phyloP scores from a whole-genome alignment of 2,113 vertebrate species.

The Dromiciops gliroides region DNA sequence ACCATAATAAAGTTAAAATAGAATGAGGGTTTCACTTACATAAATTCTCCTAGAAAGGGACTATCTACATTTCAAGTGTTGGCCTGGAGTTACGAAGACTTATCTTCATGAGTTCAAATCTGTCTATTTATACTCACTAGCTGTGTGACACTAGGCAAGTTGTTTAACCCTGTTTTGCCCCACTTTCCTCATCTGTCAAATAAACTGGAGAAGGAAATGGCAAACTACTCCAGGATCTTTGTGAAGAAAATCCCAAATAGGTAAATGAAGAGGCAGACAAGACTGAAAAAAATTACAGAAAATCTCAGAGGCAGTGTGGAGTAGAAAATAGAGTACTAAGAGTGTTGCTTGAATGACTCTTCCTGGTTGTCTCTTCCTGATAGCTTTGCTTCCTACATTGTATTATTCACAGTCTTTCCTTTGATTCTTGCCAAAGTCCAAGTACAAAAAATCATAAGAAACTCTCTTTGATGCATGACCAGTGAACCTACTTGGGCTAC shows the following conservation, averaged over 20 bases:
- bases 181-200: no score
- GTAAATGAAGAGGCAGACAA: no score
- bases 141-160: no score
- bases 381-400: neutral
- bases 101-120: no score
- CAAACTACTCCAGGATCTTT: no score
- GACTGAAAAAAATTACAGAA: neutral
- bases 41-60: neutral
- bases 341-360: neutral
- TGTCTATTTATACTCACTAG: no score
- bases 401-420: neutral
- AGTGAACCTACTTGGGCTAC: neutral
- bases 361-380: neutral
- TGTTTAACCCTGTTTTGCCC: no score
- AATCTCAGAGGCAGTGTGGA: neutral
- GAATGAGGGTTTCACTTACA: neutral
- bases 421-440: neutral
- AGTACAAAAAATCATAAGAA: neutral
- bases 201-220: no score
- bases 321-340: neutral
- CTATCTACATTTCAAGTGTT: neutral
- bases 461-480: neutral
- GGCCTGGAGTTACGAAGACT: no score
- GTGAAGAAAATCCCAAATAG: no score
- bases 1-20: neutral